Evolutionary conservation across 2,113 vertebrate genomes (phyloP), one percentile per base, ranked within the genome.

Genomic region (Cariama cristata): DNA sequence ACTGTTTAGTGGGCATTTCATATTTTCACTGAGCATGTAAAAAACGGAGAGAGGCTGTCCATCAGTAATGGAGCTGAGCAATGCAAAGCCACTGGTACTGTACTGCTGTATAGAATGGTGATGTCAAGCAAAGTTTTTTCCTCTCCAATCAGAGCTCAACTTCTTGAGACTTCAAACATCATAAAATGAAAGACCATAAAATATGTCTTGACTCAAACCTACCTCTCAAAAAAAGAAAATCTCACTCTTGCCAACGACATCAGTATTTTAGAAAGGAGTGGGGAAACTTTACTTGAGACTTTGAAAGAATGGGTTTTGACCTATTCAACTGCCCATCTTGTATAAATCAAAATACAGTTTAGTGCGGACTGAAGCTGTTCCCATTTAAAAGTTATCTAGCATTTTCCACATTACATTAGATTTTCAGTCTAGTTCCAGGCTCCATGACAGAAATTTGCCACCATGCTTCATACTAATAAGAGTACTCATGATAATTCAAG

Each of bases 121-220:
- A 6, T 38, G 27, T 15, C 17, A 27, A 0, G 3, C 11, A 18
- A 69, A 38, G 15, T 1, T 58, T n/a, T 71, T 11, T 14, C 14
- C 40, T 50, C 16, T 53, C 24, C 32, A 71, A 4, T 26, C 14
- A 75, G 4, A 68, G 28, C 15, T 32, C 55, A 79, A 19, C 44
- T 88, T 53, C 42, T 58, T 45, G 50, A 69, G 32, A 64, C 7
- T 42, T 21, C 8, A 75, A 88, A 58, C 12, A 58, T 4, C 0
- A 33, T 24, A 40, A 73, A 55, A 42, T 4, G 3, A 60, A 86
- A 79, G 26, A 38, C 27, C 19, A 35, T 63, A 33, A 55, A 68
- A 38, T 30, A 50, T 6, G 17, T 45, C 26, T 35, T 50, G 26
- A 81, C 12, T 87, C 44, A 68, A 64, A 52, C 14, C 52, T 30